phyloP scores from a whole-genome alignment of 1,140 invertebrate genomes.

The Macrostomum lignano region DNA sequence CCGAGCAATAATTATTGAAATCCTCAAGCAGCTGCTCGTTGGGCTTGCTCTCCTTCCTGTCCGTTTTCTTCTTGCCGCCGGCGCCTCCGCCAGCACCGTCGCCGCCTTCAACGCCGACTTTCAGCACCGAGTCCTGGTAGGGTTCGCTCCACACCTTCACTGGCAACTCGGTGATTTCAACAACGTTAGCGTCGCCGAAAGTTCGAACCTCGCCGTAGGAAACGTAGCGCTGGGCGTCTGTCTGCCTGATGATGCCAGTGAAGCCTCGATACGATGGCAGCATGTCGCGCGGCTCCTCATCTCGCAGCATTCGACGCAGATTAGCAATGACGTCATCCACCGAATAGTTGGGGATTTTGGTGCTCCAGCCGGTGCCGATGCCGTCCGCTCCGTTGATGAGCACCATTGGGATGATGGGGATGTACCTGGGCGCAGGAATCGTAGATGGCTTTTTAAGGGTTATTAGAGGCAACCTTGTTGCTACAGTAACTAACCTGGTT shows the following conservation, averaged over 20 bases:
- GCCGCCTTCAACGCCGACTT: slow-evolving; percentile 49
- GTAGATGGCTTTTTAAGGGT: no score
- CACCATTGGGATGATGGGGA: slow-evolving; percentile 81
- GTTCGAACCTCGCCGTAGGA: slow-evolving; percentile 55
- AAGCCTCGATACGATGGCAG: slow-evolving; percentile 12
- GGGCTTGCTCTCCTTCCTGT: no score
- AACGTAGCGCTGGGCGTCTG: slow-evolving; percentile 48
- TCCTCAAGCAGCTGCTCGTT: no score
- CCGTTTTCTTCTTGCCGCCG: no score
- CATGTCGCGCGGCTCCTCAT: slow-evolving; percentile 46
- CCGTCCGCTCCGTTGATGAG: slow-evolving; percentile 86
- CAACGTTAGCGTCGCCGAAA: slow-evolving; percentile 43
- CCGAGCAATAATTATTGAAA: slow-evolving; percentile 77
- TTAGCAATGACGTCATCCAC: slow-evolving; percentile 65
- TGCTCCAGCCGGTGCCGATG: slow-evolving; percentile 96
- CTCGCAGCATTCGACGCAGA: slow-evolving; percentile 49
- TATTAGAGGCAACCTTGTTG: no score
- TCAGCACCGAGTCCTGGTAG: slow-evolving; percentile 78
- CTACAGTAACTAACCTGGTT: no score
- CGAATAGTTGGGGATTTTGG: slow-evolving; percentile 82
- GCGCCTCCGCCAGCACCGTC: no score
- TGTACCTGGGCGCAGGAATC: no score
- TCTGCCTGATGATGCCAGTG: slow-evolving; percentile 60
- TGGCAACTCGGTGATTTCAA: slow-evolving; percentile 89
- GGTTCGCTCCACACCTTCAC: slow-evolving; percentile 69